phyloP scores from a whole-genome alignment of 2,797 vertebrate genomes.

The Poeciliopsis infans region DNA sequence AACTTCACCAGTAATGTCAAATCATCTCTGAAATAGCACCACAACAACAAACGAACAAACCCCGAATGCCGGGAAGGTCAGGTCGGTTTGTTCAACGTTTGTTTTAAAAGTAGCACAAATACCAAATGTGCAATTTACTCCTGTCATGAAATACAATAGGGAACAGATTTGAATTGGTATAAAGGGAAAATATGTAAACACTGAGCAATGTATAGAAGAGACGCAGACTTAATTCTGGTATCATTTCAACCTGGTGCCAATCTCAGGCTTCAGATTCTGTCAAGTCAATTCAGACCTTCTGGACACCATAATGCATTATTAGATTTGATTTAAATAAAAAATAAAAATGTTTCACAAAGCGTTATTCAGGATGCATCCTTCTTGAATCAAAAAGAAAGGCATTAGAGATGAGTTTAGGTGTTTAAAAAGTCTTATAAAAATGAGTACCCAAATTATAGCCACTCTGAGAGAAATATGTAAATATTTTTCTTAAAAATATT shows the following conservation, averaged over 20 bases:
- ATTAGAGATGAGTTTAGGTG: constrained; percentile 66
- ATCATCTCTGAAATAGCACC: constrained; percentile 80
- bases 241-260: constrained; percentile 31
- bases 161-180: constrained; percentile 42
- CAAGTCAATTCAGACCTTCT: neutral
- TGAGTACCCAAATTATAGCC: constrained; percentile 80
- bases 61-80: constrained; percentile 50
- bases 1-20: constrained; percentile 73
- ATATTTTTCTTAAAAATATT: constrained; percentile 78
- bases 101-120: constrained; percentile 75
- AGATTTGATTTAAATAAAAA: constrained; percentile 54
- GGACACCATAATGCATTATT: constrained; percentile 59
- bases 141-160: constrained; percentile 68
- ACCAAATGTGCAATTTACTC: constrained; percentile 75
- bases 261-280: constrained; percentile 45
- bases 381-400: constrained; percentile 51
- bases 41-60: constrained; percentile 61
- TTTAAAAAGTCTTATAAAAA: constrained; percentile 84
- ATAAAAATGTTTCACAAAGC: constrained; percentile 47
- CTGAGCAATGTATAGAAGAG: constrained; percentile 21
- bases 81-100: constrained; percentile 67
- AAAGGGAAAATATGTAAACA: constrained; percentile 72
- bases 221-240: constrained; percentile 70
- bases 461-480: constrained; percentile 76
- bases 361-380: constrained; percentile 53